Conservation (phyloP, 2,888 invertebrate genomes). For the Epiperipatus broadwayi region DNA sequence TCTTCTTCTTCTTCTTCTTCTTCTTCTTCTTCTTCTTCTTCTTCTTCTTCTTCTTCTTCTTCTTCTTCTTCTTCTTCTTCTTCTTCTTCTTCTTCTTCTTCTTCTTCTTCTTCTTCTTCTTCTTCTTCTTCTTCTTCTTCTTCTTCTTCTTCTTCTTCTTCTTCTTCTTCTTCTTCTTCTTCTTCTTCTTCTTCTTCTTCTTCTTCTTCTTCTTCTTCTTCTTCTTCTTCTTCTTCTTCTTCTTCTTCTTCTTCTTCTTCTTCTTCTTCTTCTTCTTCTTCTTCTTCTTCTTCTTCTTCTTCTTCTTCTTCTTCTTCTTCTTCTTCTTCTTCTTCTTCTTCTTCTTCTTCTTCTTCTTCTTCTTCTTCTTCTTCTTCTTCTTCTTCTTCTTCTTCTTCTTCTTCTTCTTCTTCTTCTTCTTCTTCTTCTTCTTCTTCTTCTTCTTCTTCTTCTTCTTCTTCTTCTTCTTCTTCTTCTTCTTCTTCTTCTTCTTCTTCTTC, state of each 20-base stretch:
- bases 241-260: constrained; percentile 3
- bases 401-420: constrained; percentile 5
- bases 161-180: constrained; percentile 5
- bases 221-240: constrained; percentile 5
- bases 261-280: constrained; percentile 1
- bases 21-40: constrained; percentile 3
- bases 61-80: constrained; percentile 3
- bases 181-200: constrained; percentile 3
- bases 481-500: constrained; percentile 3
- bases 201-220: constrained; percentile 1
- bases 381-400: constrained; percentile 1
- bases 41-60: constrained; percentile 5
- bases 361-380: constrained; percentile 3
- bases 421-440: constrained; percentile 3
- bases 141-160: constrained; percentile 1
- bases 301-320: constrained; percentile 3
- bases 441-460: constrained; percentile 1
- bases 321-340: constrained; percentile 1
- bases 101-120: constrained; percentile 5
- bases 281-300: constrained; percentile 5
- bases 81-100: constrained; percentile 1
- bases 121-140: constrained; percentile 3
- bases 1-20: constrained; percentile 3
- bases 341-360: constrained; percentile 5
- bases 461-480: constrained; percentile 5